Evolutionary conservation across 2,113 vertebrate species (phyloP), one percentile per base, ranked within the genome.

Genomic region (Microcebus tavaratra): DNA sequence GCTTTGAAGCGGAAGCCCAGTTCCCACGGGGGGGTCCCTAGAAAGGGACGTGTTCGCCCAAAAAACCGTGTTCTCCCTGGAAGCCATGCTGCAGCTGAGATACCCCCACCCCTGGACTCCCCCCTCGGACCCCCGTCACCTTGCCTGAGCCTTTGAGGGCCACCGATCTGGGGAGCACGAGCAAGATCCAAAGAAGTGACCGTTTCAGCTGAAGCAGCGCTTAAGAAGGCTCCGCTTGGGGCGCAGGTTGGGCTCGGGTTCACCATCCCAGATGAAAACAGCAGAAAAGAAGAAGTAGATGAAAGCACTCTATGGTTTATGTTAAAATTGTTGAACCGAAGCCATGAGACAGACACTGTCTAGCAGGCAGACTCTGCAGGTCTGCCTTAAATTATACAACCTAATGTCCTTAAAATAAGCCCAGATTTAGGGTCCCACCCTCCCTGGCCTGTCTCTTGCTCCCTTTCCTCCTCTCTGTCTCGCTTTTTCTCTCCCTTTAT

Each of bases 321-420:
- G 95, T 98, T 98, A 98, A 98, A 95, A 98, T 96, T 97, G 94
- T 97, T 98, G 96, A 97, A 97, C 95, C 50, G 95, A 98, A 96
- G 98, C 98, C 98, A 98, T 55, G 96, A 97, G 97, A 96, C 96
- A 97, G 98, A 88, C 90, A 88, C 96, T 97, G 97, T 98, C 95
- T 97, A 96, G 90, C 39, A 2, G 91, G 82, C 81, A 97, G 95
- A 55, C 93, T 68, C 20, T 90, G 42, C 10, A 59, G 94, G 63
- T 97, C 6, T 97, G 97, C 73, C 96, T 96, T 97, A 96, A 96
- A 95, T 88, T 96, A 72, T 31, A 91, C 79, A 86, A 96, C 93
- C 94, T 90, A 97, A 96, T 82, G 87, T 95, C 95, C 67, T 81
- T 81, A 87, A 96, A 98, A 96, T 95, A 97, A 98, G 97, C 95